A percentile compares a stretch with the other conserved stretches of the same genome.
These are phyloP conservation scores for Myotis planiceps DNA, from an alignment of 2,797 vertebrate species.

Conservation along the genomic window DNA sequence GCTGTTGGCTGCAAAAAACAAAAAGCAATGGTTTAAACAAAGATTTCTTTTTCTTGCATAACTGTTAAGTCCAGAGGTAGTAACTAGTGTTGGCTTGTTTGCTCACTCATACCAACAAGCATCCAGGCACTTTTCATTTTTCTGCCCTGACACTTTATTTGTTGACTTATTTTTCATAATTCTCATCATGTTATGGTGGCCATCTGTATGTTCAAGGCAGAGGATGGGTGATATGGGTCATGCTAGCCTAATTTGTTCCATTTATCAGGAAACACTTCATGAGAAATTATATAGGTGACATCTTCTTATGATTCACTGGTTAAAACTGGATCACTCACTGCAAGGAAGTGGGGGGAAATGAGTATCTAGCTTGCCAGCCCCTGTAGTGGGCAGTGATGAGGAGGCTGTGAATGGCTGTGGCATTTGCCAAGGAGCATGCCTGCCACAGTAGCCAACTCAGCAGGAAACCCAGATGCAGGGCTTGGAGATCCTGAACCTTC, in stretches of 20 bases:
- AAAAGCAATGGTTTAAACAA: slow-evolving; percentile 26
- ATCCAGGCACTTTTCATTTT: not conserved
- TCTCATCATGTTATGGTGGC: not conserved
- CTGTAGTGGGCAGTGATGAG: not conserved
- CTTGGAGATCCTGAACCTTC: not conserved
- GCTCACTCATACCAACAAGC: not conserved
- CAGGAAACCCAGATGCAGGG: not conserved
- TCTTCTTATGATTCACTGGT: not conserved
- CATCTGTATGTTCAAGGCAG: not conserved
- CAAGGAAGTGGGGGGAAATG: not conserved
- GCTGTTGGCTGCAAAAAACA: slow-evolving; percentile 27
- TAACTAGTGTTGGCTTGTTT: not conserved
- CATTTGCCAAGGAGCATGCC: not conserved
- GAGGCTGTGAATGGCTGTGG: not conserved
- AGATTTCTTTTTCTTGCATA: slow-evolving; percentile 42
- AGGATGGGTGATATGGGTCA: not conserved
- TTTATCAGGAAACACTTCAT: not conserved
- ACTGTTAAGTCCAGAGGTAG: not conserved
- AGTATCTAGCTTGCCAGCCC: not conserved
- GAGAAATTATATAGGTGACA: not conserved
- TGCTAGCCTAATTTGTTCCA: not conserved
- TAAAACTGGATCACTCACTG: not conserved
- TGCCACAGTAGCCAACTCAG: not conserved
- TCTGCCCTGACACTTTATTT: not conserved
- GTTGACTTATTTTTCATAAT: not conserved